Conservation (phyloP, 2,797 vertebrate genomes). For the Thripadectes ignobilis region DNA sequence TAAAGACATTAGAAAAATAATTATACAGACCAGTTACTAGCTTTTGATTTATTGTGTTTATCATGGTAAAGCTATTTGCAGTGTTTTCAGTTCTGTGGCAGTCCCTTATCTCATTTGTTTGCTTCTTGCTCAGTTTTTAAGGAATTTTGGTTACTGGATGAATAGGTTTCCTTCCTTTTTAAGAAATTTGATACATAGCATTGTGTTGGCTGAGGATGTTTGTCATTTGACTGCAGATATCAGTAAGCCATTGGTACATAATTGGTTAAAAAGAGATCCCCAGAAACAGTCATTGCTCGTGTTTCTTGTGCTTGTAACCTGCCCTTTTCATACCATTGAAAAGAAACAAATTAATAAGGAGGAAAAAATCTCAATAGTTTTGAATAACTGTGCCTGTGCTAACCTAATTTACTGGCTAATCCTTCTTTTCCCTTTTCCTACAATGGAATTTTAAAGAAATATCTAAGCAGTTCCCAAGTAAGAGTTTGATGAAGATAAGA, state of each 20-base stretch:
- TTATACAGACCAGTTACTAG: neutral
- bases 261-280: neutral
- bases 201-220: neutral
- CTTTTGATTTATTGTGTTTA: neutral
- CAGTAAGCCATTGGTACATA: accelerated
- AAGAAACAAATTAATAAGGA: neutral
- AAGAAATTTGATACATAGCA: neutral
- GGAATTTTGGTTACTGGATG: neutral
- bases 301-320: neutral
- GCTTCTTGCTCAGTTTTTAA: neutral
- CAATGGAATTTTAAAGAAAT: neutral
- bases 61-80: neutral
- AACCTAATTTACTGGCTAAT: neutral
- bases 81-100: neutral
- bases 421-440: neutral
- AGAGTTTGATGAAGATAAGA: neutral
- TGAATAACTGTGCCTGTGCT: neutral
- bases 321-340: neutral
- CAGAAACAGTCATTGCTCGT: neutral
- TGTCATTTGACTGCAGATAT: neutral
- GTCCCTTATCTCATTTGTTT: neutral
- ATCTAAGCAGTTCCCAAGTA: neutral
- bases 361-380: neutral
- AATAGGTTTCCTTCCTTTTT: neutral
- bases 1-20: neutral